Percentiles rank a stretch among this genome's conserved stretches.
These are phyloP conservation scores for Carassius auratus DNA, from an alignment of 2,113 vertebrate species.

Conservation along the genomic window DNA sequence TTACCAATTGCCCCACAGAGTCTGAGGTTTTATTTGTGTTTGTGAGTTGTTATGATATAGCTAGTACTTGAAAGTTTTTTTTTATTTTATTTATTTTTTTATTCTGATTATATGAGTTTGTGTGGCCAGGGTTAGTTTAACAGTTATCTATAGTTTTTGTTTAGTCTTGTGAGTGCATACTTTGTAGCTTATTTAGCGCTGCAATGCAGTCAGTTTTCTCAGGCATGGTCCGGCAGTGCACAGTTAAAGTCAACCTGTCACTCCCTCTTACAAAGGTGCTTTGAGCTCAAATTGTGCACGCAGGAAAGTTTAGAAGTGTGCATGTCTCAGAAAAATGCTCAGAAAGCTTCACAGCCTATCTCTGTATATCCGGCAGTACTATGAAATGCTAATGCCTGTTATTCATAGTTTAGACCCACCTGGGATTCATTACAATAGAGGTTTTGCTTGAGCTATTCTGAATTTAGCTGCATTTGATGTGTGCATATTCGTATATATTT, in stretches of 20 bases:
- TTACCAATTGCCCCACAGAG: too few species aligned
- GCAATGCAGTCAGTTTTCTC: constrained; percentile 5
- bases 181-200: neutral
- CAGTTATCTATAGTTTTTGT: neutral
- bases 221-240: neutral
- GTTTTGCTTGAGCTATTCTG: constrained; percentile 22
- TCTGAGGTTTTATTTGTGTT: too few species aligned
- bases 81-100: too few species aligned
- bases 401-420: constrained; percentile 26
- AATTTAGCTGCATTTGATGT: constrained; percentile 9
- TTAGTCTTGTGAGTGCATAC: neutral
- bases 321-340: constrained; percentile 14
- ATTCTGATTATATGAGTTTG: neutral
- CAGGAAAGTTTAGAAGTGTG: constrained; percentile 26
- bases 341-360: constrained; percentile 8
- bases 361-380: neutral
- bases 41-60: too few species aligned
- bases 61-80: too few species aligned
- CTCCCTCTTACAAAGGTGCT: constrained; percentile 13
- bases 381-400: constrained; percentile 47
- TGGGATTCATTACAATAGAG: constrained; percentile 26
- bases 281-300: constrained; percentile 14
- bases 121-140: neutral
- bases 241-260: neutral
- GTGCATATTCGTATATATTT: neutral